Conservation (phyloP, 2,113 vertebrate species). For the Hippocampus zosterae region DNA sequence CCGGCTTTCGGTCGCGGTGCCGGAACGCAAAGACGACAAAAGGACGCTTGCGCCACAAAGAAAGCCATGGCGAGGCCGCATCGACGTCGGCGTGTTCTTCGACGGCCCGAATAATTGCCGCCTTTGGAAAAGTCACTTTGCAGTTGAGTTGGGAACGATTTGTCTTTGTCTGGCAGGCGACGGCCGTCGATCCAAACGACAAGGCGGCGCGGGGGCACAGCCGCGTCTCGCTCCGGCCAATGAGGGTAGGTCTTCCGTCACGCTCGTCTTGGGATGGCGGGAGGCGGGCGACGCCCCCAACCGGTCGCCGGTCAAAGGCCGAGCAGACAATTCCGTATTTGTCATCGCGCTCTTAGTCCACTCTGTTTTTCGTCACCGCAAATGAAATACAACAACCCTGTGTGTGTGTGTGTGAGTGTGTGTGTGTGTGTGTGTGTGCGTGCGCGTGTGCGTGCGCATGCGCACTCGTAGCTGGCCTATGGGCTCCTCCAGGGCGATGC, state of each 20-base stretch:
- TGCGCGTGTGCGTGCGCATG: slow-evolving; percentile 8
- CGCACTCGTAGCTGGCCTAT: slow-evolving; percentile 39
- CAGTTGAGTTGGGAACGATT: background rate
- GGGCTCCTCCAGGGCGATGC: slow-evolving; percentile 58
- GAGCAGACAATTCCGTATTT: background rate
- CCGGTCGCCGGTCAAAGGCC: background rate
- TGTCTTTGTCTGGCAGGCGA: slow-evolving; percentile 7
- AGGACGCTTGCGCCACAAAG: too few species aligned
- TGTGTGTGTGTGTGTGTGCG: too few species aligned
- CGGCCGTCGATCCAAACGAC: slow-evolving; percentile 9
- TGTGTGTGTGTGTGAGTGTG: background rate
- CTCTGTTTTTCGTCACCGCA: too few species aligned
- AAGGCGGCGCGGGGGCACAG: slow-evolving; percentile 23
- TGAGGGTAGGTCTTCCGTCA: slow-evolving; percentile 23
- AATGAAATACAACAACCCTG: background rate
- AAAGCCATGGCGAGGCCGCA: too few species aligned
- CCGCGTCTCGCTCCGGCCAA: slow-evolving; percentile 1
- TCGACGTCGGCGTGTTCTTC: too few species aligned
- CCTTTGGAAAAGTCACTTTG: background rate
- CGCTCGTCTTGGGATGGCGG: too few species aligned
- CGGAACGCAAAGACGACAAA: too few species aligned
- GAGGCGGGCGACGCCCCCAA: too few species aligned
- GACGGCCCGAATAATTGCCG: too few species aligned
- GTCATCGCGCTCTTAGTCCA: too few species aligned
- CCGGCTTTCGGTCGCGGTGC: too few species aligned